Base-by-base conservation (phyloP, 1,140 invertebrate genomes). In the Pantala flavescens region DNA sequence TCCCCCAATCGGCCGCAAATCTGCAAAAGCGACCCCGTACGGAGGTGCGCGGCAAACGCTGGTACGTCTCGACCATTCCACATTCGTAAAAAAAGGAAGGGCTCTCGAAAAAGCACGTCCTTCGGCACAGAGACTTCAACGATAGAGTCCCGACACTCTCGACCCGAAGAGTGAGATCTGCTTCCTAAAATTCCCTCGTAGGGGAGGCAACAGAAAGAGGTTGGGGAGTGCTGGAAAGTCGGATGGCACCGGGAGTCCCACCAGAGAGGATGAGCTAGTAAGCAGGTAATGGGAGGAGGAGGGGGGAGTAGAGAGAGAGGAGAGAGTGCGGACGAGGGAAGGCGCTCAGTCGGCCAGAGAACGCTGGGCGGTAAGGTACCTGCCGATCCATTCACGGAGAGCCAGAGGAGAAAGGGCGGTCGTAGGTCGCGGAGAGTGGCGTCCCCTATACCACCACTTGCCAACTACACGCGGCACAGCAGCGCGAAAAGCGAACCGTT, bases 151-250 rank as follows among this genome's bases (percentile, higher is more conserved):
- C 16, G 3, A 21, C n/a, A n/a, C n/a, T n/a, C 49, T 16, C 49
- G n/a, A 16, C 49, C 49, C 49, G 49, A 12, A 63, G 49, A 63
- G 43, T 49, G 49, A 21, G 49, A 63, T 16, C n/a, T 63, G 49
- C 28, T 36, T 36, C 28, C 16, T 63, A 63, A 63, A 63, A 63
- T 63, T 63, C 49, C 5, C 49, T 3, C 49, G 49, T 1, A 63
- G 49, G 12, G 49, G 49, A 63, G n/a, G n/a, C 1, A 63, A 12
- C 16, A 21, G 49, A 63, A 63, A 63, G 49, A 63, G 49, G 49
- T 63, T 63, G 49, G 49, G 28, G 28, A 36, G 49, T 63, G 49
- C 49, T 63, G 49, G 49, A 63, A 63, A 63, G 49, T 63, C 49
- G 49, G 49, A 63, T 63, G 49, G 49, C 49, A 63, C 49, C n/a